Base-by-base conservation (phyloP, 2,797 vertebrate species). In the Threskiornis aethiopicus region DNA sequence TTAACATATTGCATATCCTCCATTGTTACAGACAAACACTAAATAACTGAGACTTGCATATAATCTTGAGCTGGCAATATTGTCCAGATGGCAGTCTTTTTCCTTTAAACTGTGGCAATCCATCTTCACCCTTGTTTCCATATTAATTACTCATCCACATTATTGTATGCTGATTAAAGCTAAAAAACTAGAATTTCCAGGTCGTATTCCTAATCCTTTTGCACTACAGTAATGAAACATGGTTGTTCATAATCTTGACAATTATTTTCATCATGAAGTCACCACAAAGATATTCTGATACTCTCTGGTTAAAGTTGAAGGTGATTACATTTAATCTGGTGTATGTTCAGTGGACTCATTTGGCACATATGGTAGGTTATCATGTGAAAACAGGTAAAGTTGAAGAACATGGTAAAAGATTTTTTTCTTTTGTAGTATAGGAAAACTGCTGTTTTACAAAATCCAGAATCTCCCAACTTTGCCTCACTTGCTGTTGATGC, bases 1-100 rank as follows among this genome's bases (percentile, higher is more conserved):
- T 71, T 87, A 83, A 89, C 73, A 41, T 92, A 64, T 80, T 69
- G 16, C 62, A 44, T 64, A 66, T 77, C 22, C 33, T 89, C 47
- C 24, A 70, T 49, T 85, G 31, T 57, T 85, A 52, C n/a, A 84
- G 19, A 61, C 59, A 91, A 87, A 83, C 20, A 55, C 61, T 78
- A 72, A 84, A 65, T 93, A 93, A 86, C 69, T 84, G 58, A 79
- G 69, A 55, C 31, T 90, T 73, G 20, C 11, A 58, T 92, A n/a
- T 46, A 69, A 78, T 86, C 42, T 81, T 86, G 69, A 87, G 0
- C 3, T 87, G n/a, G 25, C 19, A 89, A 51, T 84, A 71, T 91
- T 95, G 57, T 77, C 87, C 90, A 94, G 80, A 95, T 91, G 61
- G 87, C 72, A 86, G 22, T 46, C 88, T 91, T 90, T 94, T 85